Evolutionary conservation across 2,888 invertebrate species (phyloP), one percentile per base, ranked within the genome.

Genomic region (Bimastos eiseni): DNA sequence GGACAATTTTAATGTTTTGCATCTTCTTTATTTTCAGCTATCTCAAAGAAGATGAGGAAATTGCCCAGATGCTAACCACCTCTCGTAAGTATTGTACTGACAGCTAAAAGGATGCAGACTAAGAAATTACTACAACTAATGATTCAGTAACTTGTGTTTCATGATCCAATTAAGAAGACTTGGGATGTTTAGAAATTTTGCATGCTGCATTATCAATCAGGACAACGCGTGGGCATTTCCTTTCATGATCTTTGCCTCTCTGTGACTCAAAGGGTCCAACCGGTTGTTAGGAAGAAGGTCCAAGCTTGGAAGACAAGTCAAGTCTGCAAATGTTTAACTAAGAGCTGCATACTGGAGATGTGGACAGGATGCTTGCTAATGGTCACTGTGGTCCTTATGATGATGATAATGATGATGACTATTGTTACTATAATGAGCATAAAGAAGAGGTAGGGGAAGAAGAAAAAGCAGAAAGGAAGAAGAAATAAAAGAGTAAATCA

Each of bases 371-470:
- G 55, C 24, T 30, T 55, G 55, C 15, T 30, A 55, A 55, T 55
- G 55, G 19, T 44, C 24, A 49, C 49, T 49, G 17, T 49, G 19
- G 4, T 30, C 5, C 30, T 30, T 4, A 24, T 30, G 55, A 30
- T 24, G 24, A 55, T 55, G 24, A 24, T 55, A 3, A 55, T 55
- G 55, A 55, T 55, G 55, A 55, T 55, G 30, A 11, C 30, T 6
- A 41, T 36, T n/a, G 41, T 88, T 38, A 90, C 70, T 83, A 91
- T 91, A 84, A 88, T 83, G 83, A 91, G 88, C 55, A 91, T 88
- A 49, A 88, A 44, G 88, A 55, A 49, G 91, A 70, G 49, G 83
- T 41, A 90, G 90, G 41, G 90, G 88, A 90, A 88, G 90, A 91
- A 88, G 90, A 89, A 44, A 44, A 44, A 38, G 38, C 6, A 38